These are phyloP conservation scores for Tetragonula clypearis DNA, from an alignment of 1,140 invertebrate genomes.

Conservation along the genomic window DNA sequence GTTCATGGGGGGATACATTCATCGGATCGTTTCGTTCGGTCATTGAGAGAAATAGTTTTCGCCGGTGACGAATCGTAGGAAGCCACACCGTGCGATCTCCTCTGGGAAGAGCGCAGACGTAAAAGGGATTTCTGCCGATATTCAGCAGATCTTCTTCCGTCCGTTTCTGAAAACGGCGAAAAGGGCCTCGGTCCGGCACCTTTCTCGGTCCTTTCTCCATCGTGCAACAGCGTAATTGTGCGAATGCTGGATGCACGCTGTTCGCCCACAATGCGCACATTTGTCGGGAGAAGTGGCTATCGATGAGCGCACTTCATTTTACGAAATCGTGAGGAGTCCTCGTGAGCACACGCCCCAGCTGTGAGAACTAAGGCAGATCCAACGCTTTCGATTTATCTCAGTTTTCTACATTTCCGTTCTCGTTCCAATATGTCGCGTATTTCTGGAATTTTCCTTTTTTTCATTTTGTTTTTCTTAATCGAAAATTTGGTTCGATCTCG, in stretches of 20 bases:
- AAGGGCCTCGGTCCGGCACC: background rate
- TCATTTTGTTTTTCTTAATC: background rate
- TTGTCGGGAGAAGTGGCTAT: constrained; percentile 61
- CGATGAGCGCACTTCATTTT: constrained; percentile 67
- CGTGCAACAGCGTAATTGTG: constrained; percentile 60
- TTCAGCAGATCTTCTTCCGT: background rate
- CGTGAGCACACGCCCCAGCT: constrained; percentile 18
- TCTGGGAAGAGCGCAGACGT: constrained; percentile 22
- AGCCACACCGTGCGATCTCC: background rate
- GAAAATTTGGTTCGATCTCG: too few species aligned
- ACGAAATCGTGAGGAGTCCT: background rate
- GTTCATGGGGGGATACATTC: constrained; percentile 43
- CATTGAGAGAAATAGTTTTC: constrained; percentile 41
- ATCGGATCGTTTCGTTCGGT: constrained; percentile 26
- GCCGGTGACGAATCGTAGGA: constrained; percentile 56
- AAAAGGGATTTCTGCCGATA: constrained; percentile 17
- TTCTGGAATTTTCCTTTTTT: background rate
- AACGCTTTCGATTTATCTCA: background rate
- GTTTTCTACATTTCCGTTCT: background rate
- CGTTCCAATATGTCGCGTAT: background rate
- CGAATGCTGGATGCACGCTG: constrained; percentile 39
- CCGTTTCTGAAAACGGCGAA: constrained; percentile 18
- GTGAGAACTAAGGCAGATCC: too few species aligned
- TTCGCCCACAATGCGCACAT: constrained; percentile 61
- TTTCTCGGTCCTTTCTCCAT: background rate